Base-by-base conservation (phyloP, 2,113 vertebrate species). In the Girardinichthys multiradiatus region DNA sequence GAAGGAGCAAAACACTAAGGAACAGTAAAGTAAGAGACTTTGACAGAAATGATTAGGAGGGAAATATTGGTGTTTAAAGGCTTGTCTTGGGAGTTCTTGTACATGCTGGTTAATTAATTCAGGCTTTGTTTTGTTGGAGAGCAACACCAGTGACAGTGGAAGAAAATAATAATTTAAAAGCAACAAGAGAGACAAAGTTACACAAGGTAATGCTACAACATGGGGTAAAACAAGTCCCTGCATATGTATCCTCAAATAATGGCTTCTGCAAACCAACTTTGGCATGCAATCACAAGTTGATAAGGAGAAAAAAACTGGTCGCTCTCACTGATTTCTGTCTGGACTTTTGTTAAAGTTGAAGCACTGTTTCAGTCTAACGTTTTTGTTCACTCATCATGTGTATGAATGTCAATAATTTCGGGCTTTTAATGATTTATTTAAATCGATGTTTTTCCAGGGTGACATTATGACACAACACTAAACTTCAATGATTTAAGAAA, bases 21-120 rank as follows among this genome's bases (percentile, higher is more conserved):
- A 33, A 58, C 79, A 74, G 70, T 37, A 72, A 75, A 80, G 62
- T 59, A 11, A 61, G 24, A 45, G 51, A 84, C 84, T 84, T 78
- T 89, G 88, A 85, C 88, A 82, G 86, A 82, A 74, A 33, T 69
- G 27, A 81, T 70, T 63, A 69, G 72, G 77, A 72, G 84, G 86
- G 77, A 77, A 75, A 78, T 74, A 79, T 76, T 73, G 83, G 86
- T 79, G 78, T 79, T 79, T 62, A 81, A 72, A 69, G 76, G 68
- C 75, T 81, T 72, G 80, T 77, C 72, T 58, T 68, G 83, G 85
- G 93, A 88, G 79, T 68, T 80, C 64, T 65, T 45, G 14, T 87
- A 86, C 84, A 77, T 76, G 69, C 80, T 70, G 68, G 82, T 80
- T 91, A 87, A 91, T 94, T 91, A 90, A 92, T 90, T 89, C 87